These are phyloP conservation scores for Polypedilum pembai DNA, from an alignment of 1,140 invertebrate species.

Conservation along the genomic window DNA sequence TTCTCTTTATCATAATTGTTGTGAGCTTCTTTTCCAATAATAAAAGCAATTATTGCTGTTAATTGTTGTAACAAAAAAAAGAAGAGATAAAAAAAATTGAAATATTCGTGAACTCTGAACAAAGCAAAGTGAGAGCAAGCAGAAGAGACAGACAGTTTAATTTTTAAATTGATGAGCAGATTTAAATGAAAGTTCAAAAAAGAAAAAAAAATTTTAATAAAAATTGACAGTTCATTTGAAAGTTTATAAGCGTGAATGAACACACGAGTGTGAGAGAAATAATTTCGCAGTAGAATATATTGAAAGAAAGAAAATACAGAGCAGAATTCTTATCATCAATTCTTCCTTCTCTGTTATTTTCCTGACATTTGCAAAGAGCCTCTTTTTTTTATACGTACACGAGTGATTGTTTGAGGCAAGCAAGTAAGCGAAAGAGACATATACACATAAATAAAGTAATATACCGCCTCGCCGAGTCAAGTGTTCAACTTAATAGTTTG, in stretches of 20 bases:
- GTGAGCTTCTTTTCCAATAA: too few species aligned
- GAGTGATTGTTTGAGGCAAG: too few species aligned
- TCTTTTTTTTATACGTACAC: too few species aligned
- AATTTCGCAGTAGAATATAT: background rate
- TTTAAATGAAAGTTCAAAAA: too few species aligned
- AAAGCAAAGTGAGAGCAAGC: background rate
- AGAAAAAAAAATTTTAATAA: too few species aligned
- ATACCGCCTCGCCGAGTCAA: background rate
- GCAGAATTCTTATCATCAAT: slow-evolving; percentile 5
- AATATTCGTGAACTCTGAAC: background rate
- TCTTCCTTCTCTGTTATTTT: background rate
- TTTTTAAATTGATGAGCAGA: too few species aligned
- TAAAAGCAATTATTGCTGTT: background rate
- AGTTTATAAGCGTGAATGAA: too few species aligned
- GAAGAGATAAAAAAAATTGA: slow-evolving; percentile 6
- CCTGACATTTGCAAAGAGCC: background rate
- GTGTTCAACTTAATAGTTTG: background rate
- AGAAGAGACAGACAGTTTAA: background rate
- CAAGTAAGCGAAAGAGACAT: too few species aligned
- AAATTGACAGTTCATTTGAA: too few species aligned
- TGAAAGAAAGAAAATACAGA: background rate
- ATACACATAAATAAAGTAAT: background rate
- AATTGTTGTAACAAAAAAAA: background rate
- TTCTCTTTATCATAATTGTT: too few species aligned
- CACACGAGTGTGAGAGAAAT: too few species aligned